phyloP scores from a whole-genome alignment of 2,888 invertebrate genomes.

The Eustalomyia histrio region DNA sequence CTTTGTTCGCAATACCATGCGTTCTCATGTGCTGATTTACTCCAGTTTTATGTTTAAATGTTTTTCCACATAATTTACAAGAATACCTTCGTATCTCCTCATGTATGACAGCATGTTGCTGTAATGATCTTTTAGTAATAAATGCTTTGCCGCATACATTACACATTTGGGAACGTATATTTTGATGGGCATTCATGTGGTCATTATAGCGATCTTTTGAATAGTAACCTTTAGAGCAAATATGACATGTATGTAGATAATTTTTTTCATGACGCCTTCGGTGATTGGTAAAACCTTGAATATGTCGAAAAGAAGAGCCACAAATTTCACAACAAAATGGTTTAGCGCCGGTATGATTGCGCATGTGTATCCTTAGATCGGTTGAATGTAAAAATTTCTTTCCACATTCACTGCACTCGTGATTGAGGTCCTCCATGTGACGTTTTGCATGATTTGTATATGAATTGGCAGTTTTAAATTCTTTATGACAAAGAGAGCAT shows the following conservation, averaged over 20 bases:
- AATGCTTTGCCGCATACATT: constrained; percentile 57
- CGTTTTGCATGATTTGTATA: constrained; percentile 62
- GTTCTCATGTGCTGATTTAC: constrained; percentile 57
- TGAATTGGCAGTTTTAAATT: constrained; percentile 36
- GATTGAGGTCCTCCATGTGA: constrained; percentile 58
- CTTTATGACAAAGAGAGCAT: constrained; percentile 59
- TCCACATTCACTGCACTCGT: constrained; percentile 61
- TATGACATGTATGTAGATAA: constrained; percentile 54
- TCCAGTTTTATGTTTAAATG: constrained; percentile 55
- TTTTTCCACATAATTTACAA: constrained; percentile 61
- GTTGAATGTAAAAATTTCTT: constrained; percentile 57
- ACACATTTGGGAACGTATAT: constrained; percentile 56
- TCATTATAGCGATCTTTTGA: constrained; percentile 57
- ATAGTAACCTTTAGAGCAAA: constrained; percentile 58
- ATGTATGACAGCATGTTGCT: constrained; percentile 58
- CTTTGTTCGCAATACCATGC: constrained; percentile 43
- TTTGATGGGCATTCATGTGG: constrained; percentile 63
- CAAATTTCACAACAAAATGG: constrained; percentile 63
- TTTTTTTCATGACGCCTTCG: constrained; percentile 54
- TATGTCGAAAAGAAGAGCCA: constrained; percentile 55
- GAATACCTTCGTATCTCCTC: constrained; percentile 54
- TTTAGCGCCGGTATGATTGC: constrained; percentile 55
- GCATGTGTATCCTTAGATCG: constrained; percentile 60
- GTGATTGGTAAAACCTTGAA: constrained; percentile 55
- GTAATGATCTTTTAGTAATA: constrained; percentile 56